Evolutionary conservation across 2,797 vertebrate species (phyloP), one percentile per base, ranked within the genome.

Genomic region (Alfaro cultratus): DNA sequence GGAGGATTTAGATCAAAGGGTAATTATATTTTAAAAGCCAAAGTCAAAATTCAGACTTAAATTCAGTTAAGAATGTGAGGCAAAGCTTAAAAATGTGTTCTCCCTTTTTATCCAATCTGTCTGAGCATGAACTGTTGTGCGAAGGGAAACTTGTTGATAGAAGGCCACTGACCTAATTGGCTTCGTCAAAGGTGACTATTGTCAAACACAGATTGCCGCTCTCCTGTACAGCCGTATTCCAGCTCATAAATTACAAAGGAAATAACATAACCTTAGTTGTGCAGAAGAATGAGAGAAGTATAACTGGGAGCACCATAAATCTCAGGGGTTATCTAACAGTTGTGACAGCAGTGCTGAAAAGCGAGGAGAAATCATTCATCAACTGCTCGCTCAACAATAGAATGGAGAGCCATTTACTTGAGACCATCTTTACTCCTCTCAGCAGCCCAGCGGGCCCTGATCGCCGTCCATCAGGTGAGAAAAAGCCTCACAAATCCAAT

Each of bases 271-370:
- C 88, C 86, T 88, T 79, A 85, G 87, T 82, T 86, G 76, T 78
- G 86, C 83, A 74, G 67, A 15, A 80, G 77, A 83, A 87, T 71
- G 83, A 85, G 83, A 83, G 79, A 80, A 87, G 84, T 85, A 77
- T 79, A 83, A 83, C 81, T 7, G 68, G 36, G 77, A 73, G 77
- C 36, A 18, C 83, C 82, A 86, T 95, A 92, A 93, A 94, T 95
- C 91, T 91, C 76, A 0, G 49, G 80, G 91, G 91, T 94, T 95
- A 95, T 95, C 93, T 89, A 89, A 94, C 81, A 82, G 84, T 92
- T 93, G 88, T 49, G 83, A 91, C 80, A 87, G 87, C 41, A 31
- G 60, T 26, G 80, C 89, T 88, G 83, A 88, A 93, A 91, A 90
- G 90, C 46, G 26, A 79, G 83, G 74, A 82, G 90, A 88, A 88